Evolutionary conservation across 1,140 invertebrate species (phyloP).

Genomic region (Drosophila erecta): DNA sequence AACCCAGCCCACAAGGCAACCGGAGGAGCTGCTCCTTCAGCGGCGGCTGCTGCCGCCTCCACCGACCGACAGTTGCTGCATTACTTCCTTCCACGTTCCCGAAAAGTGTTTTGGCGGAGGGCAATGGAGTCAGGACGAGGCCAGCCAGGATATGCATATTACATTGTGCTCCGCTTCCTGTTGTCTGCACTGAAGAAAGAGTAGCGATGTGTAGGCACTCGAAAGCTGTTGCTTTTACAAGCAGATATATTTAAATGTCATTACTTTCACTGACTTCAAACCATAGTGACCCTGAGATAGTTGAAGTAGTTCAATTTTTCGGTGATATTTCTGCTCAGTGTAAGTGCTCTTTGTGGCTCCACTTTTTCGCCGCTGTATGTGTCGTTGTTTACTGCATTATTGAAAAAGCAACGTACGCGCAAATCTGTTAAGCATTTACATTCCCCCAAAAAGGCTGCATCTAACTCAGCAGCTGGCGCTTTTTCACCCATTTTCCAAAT

Average conservation of each 20-base stretch:
- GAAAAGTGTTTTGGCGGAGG: conserved; percentile 63
- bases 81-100: conserved; percentile 72
- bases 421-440: conserved; percentile 67
- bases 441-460: conserved; percentile 1
- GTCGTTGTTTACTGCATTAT: conserved; percentile 70
- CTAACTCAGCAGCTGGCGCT: conserved; percentile 11
- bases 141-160: conserved; percentile 75
- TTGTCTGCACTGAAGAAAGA: conserved; percentile 9
- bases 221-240: no score
- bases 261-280: no score
- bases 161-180: conserved; percentile 65
- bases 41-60: conserved; percentile 18
- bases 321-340: conserved; percentile 6
- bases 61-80: conserved; percentile 70
- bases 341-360: background rate
- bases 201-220: no score
- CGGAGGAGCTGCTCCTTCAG: conserved; percentile 23
- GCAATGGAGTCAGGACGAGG: conserved; percentile 20
- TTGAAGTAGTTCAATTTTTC: background rate
- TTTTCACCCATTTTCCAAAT: background rate
- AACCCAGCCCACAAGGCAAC: conserved; percentile 23
- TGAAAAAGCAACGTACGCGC: conserved; percentile 74
- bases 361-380: conserved; percentile 17
- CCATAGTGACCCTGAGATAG: no score
- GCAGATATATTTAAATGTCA: no score